Conservation (phyloP, 1,140 invertebrate genomes). For the Maniola jurtina region DNA sequence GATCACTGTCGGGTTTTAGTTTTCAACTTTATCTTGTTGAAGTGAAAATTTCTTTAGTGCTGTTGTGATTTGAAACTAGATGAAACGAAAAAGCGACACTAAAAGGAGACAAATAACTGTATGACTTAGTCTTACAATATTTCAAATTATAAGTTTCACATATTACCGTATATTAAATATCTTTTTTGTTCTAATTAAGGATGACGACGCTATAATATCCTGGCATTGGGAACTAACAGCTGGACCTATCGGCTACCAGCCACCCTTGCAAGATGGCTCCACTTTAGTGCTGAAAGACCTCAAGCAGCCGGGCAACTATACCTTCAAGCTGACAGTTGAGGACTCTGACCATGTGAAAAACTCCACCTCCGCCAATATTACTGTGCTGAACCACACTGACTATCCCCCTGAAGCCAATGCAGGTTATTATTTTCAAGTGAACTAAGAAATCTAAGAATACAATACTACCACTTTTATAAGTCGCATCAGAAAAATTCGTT, state of each 20-base stretch:
- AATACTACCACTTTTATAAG: too few relatives aligned
- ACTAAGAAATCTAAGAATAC: too few relatives aligned
- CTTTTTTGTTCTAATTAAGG: conserved; percentile 53
- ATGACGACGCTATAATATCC: conserved; percentile 90
- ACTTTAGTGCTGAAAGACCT: conserved; percentile 91
- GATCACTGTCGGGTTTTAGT: too few relatives aligned
- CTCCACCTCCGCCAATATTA: conserved; percentile 92
- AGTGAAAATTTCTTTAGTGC: too few relatives aligned
- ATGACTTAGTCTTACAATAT: conserved; percentile 10
- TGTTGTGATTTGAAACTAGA: too few relatives aligned
- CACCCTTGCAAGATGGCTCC: conserved; percentile 87
- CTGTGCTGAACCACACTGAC: conserved; percentile 93
- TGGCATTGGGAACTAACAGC: conserved; percentile 96
- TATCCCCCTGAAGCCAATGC: conserved; percentile 97
- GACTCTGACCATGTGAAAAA: conserved; percentile 94
- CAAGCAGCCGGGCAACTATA: conserved; percentile 92
- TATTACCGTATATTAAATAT: too few relatives aligned
- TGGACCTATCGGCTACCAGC: conserved; percentile 91
- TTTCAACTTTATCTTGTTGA: too few relatives aligned
- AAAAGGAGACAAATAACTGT: too few relatives aligned
- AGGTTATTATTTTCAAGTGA: conserved; percentile 46
- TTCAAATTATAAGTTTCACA: too few relatives aligned
- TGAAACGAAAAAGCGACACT: too few relatives aligned
- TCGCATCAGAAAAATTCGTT: too few relatives aligned
- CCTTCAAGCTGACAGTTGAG: conserved; percentile 95